A percentile compares a stretch with the other conserved stretches of the same genome.
phyloP scores from a whole-genome alignment of 2,797 vertebrate species.

The Coendou prehensilis region DNA sequence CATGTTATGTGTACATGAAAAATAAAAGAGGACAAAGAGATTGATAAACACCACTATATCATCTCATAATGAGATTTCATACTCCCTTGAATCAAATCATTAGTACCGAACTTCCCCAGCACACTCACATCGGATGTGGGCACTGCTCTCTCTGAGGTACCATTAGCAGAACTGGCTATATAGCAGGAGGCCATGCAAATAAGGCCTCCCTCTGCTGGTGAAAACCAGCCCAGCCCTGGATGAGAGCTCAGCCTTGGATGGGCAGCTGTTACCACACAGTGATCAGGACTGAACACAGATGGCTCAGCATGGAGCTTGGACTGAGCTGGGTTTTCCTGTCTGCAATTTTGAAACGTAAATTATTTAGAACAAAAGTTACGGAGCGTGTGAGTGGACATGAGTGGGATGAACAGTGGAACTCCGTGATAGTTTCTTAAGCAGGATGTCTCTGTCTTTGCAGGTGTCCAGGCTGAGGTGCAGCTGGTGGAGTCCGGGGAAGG shows the following conservation, averaged over 20 bases:
- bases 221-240: not conserved
- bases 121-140: not conserved
- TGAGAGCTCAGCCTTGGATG: not conserved
- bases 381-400: not conserved
- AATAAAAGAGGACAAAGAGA: no score
- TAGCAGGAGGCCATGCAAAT: not conserved
- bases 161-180: not conserved
- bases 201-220: not conserved
- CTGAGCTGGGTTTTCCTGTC: not conserved
- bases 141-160: not conserved
- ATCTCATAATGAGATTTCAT: no score
- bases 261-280: not conserved
- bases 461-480: not conserved
- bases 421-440: not conserved
- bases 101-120: no score
- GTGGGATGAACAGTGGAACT: not conserved
- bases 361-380: accelerated
- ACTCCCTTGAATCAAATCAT: no score
- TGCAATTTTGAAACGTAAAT: not conserved
- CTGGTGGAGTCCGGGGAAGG: not conserved
- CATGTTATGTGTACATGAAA: no score
- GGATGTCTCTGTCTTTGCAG: not conserved
- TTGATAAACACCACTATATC: no score
- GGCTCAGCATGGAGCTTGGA: not conserved
- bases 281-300: not conserved